Percentiles rank a stretch among this genome's conserved stretches.
Conservation (phyloP, 2,113 vertebrate species). For the Myiozetetes cayanensis region DNA sequence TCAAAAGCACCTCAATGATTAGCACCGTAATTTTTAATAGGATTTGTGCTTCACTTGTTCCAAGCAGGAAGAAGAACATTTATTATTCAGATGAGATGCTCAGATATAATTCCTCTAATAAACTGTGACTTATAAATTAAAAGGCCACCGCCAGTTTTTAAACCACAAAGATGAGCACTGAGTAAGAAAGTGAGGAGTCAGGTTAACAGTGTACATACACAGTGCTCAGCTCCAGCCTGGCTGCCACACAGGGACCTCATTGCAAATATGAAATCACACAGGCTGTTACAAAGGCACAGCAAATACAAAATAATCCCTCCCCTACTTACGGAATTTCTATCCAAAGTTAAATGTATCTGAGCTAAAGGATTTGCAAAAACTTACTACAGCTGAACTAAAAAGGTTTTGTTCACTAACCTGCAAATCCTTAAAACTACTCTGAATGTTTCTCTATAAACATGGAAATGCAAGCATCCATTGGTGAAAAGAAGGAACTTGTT, state of each 20-base stretch:
- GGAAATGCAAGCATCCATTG: background rate
- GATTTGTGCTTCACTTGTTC: background rate
- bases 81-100: background rate
- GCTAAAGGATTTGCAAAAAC: background rate
- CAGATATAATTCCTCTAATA: background rate
- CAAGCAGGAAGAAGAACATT: background rate
- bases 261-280: background rate
- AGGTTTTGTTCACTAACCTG: background rate
- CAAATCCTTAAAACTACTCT: background rate
- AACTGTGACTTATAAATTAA: background rate
- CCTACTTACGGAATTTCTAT: background rate
- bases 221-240: background rate
- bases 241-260: no score
- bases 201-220: background rate
- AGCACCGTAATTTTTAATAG: background rate
- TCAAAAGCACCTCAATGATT: background rate
- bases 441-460: background rate
- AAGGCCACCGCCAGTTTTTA: background rate
- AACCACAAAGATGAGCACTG: background rate
- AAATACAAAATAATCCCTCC: background rate
- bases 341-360: background rate
- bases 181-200: background rate
- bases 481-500: background rate
- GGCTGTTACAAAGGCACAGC: background rate
- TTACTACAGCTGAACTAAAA: background rate